These are phyloP conservation scores for Drosophila kanekoi DNA, from an alignment of 2,888 invertebrate species.

Conservation along the genomic window DNA sequence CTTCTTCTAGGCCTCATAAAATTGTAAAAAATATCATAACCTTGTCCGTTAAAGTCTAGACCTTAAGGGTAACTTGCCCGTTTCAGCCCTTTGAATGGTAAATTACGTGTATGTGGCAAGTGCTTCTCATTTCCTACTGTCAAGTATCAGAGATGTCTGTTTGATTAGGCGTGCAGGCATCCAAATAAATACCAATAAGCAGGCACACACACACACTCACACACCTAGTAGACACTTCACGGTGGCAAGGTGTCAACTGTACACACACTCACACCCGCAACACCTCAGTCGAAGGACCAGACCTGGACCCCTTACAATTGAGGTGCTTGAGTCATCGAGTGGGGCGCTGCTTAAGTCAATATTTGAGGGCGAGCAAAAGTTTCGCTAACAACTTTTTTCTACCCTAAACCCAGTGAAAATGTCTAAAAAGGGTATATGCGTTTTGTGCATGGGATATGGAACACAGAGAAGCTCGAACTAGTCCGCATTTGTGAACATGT, in stretches of 20 bases:
- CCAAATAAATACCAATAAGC: constrained; percentile 79
- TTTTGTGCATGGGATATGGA: too few relatives aligned
- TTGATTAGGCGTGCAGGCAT: constrained; percentile 75
- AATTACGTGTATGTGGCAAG: constrained; percentile 11
- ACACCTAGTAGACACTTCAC: constrained; percentile 34
- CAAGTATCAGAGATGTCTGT: constrained; percentile 47
- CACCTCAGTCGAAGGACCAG: constrained; percentile 3
- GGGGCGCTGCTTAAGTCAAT: constrained; percentile 60
- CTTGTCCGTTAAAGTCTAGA: too few relatives aligned
- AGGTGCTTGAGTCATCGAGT: constrained; percentile 62
- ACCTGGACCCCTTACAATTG: constrained; percentile 17
- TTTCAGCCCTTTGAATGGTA: constrained; percentile 8
- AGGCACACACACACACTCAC: constrained; percentile 13
- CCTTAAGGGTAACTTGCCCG: not conserved
- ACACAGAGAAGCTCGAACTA: too few relatives aligned
- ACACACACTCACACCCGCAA: constrained; percentile 53
- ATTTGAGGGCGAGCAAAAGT: constrained; percentile 64
- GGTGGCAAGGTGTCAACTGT: constrained; percentile 76
- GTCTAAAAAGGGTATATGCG: too few relatives aligned
- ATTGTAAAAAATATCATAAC: not conserved
- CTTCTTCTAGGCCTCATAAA: too few relatives aligned
- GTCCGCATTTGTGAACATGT: too few relatives aligned
- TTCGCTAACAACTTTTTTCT: constrained; percentile 63
- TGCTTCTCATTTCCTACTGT: constrained; percentile 20
- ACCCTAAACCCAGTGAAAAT: too few relatives aligned